Percentiles rank a stretch among this genome's conserved stretches.
These are phyloP conservation scores for Dermolepida albohirtum DNA, from an alignment of 2,888 invertebrate genomes.

Conservation along the genomic window DNA sequence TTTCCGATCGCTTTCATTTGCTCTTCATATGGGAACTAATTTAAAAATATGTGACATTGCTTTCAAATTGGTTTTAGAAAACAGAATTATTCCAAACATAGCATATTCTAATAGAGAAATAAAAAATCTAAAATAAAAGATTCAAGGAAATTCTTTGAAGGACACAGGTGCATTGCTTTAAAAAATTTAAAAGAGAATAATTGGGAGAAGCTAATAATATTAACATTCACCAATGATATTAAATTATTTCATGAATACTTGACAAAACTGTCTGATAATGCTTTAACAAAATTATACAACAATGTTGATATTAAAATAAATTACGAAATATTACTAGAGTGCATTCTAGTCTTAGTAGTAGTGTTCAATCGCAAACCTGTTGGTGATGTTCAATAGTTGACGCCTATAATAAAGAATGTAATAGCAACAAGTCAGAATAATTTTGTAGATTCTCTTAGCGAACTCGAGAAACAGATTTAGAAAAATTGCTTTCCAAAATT, in stretches of 20 bases:
- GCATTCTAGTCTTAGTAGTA: constrained; percentile 43
- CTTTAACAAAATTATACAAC: constrained; percentile 2
- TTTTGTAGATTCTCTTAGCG: constrained; percentile 35
- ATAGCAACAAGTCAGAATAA: constrained; percentile 40
- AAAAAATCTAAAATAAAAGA: constrained; percentile 45
- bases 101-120: constrained; percentile 32
- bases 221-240: no score
- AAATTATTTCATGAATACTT: constrained; percentile 36
- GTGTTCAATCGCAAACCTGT: constrained; percentile 51
- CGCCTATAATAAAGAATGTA: constrained; percentile 27
- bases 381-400: constrained; percentile 41
- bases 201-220: constrained; percentile 38
- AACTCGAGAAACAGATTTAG: constrained; percentile 44
- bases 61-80: constrained; percentile 42
- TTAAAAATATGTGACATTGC: constrained; percentile 41
- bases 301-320: constrained; percentile 1
- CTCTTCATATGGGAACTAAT: constrained; percentile 43
- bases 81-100: constrained; percentile 43
- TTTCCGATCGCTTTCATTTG: constrained; percentile 44
- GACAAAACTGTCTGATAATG: constrained; percentile 14
- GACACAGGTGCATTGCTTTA: constrained; percentile 46
- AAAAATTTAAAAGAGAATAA: constrained; percentile 42
- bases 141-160: constrained; percentile 40
- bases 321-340: constrained; percentile 41
- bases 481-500: no score